A percentile compares a stretch with the other conserved stretches of the same genome.
phyloP scores from a whole-genome alignment of 2,888 invertebrate genomes.

The Anthophora plumipes region DNA sequence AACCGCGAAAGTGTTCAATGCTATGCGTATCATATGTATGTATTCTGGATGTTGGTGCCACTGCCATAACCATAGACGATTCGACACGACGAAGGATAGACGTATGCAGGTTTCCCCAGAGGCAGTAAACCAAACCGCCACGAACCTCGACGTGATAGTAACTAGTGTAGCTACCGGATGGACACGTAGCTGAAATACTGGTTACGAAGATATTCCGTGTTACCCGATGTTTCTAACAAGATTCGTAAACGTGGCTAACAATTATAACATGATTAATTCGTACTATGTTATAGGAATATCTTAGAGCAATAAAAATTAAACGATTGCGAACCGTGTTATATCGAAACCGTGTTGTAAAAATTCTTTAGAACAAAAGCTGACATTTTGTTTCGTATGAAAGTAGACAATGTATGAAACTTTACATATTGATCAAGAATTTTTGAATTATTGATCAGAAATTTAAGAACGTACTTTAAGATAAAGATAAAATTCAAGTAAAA shows the following conservation, averaged over 20 bases:
- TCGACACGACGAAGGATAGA: conserved; percentile 56
- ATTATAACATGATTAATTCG: too few species aligned
- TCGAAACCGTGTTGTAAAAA: too few species aligned
- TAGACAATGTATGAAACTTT: too few species aligned
- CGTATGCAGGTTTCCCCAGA: conserved; percentile 54
- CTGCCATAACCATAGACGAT: conserved; percentile 42
- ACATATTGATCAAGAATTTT: too few species aligned
- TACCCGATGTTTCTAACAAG: conserved; percentile 28
- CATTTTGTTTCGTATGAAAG: too few species aligned
- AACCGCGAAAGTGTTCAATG: not conserved
- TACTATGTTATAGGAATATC: too few species aligned
- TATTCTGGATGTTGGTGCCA: conserved; percentile 3
- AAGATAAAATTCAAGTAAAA: too few species aligned
- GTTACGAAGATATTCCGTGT: conserved; percentile 38
- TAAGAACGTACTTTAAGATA: too few species aligned
- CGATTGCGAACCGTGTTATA: too few species aligned
- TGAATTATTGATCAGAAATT: too few species aligned
- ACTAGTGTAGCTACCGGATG: conserved; percentile 39
- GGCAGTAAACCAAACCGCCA: conserved; percentile 56
- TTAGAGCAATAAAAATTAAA: too few species aligned
- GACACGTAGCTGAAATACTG: conserved; percentile 48
- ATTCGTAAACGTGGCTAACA: conserved; percentile 30
- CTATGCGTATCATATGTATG: conserved; percentile 9
- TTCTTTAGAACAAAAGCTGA: too few species aligned
- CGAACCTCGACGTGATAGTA: conserved; percentile 25